Base-by-base conservation (phyloP, 2,888 invertebrate genomes). In the Amblyteles armatorius region DNA sequence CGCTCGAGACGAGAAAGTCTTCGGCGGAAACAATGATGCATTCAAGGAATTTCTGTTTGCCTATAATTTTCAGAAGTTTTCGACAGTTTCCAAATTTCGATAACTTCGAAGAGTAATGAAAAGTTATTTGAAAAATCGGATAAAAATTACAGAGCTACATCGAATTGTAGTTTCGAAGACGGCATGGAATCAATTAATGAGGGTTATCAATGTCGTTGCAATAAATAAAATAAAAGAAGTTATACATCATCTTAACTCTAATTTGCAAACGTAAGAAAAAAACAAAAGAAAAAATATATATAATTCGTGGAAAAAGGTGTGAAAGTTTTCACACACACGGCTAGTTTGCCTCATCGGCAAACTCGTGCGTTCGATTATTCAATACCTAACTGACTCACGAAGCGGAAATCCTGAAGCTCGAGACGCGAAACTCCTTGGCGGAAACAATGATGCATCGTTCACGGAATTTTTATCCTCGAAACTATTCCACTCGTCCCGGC, bases 371-470 rank as follows among this genome's bases (percentile, higher is more conserved):
- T 55, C 55, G 55, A 55, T 55, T 55, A 22, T 22, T 55, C 55
- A 22, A 55, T 19, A 55, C 22, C 55, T 2, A 55, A 55, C 19
- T 22, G 19, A 19, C 50, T 22, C 22, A 2, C 55, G 55, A 5
- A 3, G 19, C 19, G 3, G 55, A 55, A 55, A 55, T 5, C 19
- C 19, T 52, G 9, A 9, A 19, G 52, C 11, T 19, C 55, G 55
- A 55, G 55, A 19, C 19, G 55, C 22, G 11, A 55, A 19, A 19
- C 19, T 55, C 11, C 55, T 55, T 11, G 55, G 22, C 55, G 55
- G 69, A 50, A 69, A 69, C 69, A 69, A 52, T 69, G 69, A 69
- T 29, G 69, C 69, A 48, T 48, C 69, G 55, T 55, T 55, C 29
- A 26, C n/a, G 33, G 52, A 52, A 71, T 71, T 71, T 57, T 9